A percentile compares a stretch with the other conserved stretches of the same genome.
phyloP scores from a whole-genome alignment of 2,888 invertebrate species.

The Eilema caniola region DNA sequence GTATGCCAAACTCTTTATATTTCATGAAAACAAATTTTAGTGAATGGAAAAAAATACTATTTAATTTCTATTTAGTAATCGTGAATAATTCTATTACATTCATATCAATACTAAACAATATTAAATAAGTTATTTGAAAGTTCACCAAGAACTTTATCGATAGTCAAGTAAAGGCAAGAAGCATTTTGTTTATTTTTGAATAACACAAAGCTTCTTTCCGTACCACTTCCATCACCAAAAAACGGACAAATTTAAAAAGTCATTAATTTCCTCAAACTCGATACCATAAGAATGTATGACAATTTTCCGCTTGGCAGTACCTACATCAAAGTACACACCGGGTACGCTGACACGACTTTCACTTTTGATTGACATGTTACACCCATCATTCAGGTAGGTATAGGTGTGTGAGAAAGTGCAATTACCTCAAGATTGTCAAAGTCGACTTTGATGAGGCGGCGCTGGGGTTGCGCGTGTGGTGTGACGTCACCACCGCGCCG shows the following conservation, averaged over 20 bases:
- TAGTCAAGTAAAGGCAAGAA: no score
- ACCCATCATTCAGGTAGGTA: slow-evolving; percentile 1
- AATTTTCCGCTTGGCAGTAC: slow-evolving; percentile 21
- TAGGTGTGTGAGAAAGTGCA: slow-evolving; percentile 31
- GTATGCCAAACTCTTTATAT: no score
- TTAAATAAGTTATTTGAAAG: no score
- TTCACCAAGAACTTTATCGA: no score
- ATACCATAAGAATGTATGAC: not conserved
- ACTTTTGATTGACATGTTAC: slow-evolving; percentile 23
- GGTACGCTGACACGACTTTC: slow-evolving; percentile 15
- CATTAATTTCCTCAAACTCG: not conserved
- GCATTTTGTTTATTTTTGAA: no score
- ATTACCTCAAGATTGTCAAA: slow-evolving; percentile 91
- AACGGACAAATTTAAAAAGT: not conserved
- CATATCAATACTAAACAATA: no score
- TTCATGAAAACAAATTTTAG: no score
- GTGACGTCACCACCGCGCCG: slow-evolving; percentile 88
- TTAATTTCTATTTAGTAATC: no score
- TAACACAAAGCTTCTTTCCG: no score
- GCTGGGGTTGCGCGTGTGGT: slow-evolving; percentile 82
- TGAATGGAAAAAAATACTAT: no score
- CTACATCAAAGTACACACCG: slow-evolving; percentile 6
- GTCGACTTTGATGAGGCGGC: slow-evolving; percentile 94
- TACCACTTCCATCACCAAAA: not conserved
- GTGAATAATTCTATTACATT: no score